Conservation (phyloP, 2,113 vertebrate genomes). For the Pangasianodon gigas region DNA sequence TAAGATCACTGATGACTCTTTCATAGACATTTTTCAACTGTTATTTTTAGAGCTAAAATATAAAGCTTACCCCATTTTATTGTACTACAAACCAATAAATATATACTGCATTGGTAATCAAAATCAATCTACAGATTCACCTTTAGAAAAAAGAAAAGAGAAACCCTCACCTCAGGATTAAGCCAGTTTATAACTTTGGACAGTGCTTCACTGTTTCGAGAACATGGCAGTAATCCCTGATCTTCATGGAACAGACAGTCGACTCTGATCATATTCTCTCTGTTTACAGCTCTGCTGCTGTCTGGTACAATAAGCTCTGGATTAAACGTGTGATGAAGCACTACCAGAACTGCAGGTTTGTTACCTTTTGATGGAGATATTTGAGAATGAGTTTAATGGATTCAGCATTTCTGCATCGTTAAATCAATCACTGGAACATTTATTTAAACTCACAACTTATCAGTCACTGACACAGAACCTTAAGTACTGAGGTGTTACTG, state of each 20-base stretch:
- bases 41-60: background rate
- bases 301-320: background rate
- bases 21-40: background rate
- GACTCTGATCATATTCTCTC: background rate
- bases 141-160: background rate
- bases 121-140: background rate
- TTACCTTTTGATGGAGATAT: background rate
- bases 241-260: background rate
- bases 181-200: accelerated
- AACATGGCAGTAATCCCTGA: background rate
- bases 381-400: background rate
- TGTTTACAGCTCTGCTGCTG: background rate
- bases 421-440: background rate
- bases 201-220: background rate
- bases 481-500: too few relatives aligned
- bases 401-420: background rate
- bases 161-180: background rate
- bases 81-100: too few relatives aligned
- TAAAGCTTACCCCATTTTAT: too few relatives aligned
- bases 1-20: background rate
- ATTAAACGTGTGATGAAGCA: constrained; percentile 37
- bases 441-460: background rate
- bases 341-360: background rate
- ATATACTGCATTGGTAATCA: background rate
- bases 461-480: background rate